Percentiles rank a stretch among this genome's conserved stretches.
phyloP scores from a whole-genome alignment of 2,888 invertebrate species.

The Chymomyza fuscimana region DNA sequence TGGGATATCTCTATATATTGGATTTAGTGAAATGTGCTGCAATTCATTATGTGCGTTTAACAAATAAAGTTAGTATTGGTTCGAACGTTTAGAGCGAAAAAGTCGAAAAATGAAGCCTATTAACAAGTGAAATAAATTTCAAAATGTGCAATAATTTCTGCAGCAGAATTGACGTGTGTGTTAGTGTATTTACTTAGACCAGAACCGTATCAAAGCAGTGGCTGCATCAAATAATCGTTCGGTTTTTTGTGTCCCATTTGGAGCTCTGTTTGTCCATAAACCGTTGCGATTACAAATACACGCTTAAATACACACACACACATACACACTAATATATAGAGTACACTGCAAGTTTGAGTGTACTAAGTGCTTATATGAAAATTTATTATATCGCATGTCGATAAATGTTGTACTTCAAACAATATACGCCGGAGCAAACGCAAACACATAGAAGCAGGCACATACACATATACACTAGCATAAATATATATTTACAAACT shows the following conservation, averaged over 20 bases:
- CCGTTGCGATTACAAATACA: conserved; percentile 16
- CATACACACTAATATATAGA: conserved; percentile 23
- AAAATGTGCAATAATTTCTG: conserved; percentile 60
- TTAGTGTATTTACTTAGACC: conserved; percentile 10
- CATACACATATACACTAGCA: conserved; percentile 30
- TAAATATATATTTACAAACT: conserved; percentile 29
- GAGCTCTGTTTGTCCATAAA: conserved; percentile 19
- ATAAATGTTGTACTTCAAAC: conserved; percentile 18
- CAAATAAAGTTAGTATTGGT: background rate
- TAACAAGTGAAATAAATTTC: conserved; percentile 61
- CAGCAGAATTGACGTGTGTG: conserved; percentile 21
- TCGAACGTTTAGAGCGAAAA: background rate
- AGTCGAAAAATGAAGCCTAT: background rate
- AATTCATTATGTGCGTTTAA: conserved; percentile 9
- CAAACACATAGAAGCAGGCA: conserved; percentile 32
- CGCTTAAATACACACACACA: conserved; percentile 19
- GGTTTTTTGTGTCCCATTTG: conserved; percentile 52
- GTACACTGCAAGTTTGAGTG: background rate
- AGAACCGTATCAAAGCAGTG: conserved; percentile 2
- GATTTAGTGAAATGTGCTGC: background rate
- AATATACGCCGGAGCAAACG: conserved; percentile 35
- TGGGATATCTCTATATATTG: background rate
- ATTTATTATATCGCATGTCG: background rate
- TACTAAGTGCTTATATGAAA: background rate
- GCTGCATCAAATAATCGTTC: conserved; percentile 10